Percentiles rank a stretch among this genome's conserved stretches.
Evolutionary conservation across 2,113 vertebrate genomes (phyloP).

Genomic region (Microtus montanus): DNA sequence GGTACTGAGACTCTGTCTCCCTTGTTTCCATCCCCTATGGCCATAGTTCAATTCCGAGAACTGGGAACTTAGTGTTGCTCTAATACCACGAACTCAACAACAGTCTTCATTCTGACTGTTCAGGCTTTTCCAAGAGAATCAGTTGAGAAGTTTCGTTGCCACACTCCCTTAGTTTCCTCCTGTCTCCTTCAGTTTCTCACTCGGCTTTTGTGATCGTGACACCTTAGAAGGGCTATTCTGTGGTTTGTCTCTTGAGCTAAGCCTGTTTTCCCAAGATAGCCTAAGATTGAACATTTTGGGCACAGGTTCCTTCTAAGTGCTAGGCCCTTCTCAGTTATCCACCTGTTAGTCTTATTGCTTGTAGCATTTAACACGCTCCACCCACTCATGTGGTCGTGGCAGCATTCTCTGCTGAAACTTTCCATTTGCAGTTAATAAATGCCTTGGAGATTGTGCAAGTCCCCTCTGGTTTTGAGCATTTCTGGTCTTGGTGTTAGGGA

Average conservation of each 20-base stretch:
- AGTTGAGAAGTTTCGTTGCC: background rate
- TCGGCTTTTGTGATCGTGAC: background rate
- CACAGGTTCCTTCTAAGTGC: background rate
- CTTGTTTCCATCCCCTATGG: background rate
- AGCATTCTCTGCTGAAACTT: background rate
- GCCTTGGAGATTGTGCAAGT: background rate
- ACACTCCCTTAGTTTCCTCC: background rate
- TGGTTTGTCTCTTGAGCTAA: background rate
- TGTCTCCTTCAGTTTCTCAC: background rate
- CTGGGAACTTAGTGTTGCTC: background rate
- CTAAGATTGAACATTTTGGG: background rate
- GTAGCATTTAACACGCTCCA: background rate
- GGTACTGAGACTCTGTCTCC: background rate
- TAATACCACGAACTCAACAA: background rate
- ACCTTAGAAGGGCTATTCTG: constrained; percentile 3
- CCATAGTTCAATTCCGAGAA: background rate
- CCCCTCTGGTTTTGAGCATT: background rate
- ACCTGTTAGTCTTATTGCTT: background rate
- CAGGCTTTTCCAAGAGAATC: background rate
- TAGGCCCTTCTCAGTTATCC: background rate
- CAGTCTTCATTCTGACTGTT: background rate
- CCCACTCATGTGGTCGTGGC: background rate
- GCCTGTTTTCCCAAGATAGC: background rate
- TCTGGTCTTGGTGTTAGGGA: background rate
- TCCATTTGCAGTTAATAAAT: background rate